Percentiles rank a stretch among this genome's conserved stretches.
These are phyloP conservation scores for Chorisops tibialis DNA, from an alignment of 2,888 invertebrate genomes.

Conservation along the genomic window DNA sequence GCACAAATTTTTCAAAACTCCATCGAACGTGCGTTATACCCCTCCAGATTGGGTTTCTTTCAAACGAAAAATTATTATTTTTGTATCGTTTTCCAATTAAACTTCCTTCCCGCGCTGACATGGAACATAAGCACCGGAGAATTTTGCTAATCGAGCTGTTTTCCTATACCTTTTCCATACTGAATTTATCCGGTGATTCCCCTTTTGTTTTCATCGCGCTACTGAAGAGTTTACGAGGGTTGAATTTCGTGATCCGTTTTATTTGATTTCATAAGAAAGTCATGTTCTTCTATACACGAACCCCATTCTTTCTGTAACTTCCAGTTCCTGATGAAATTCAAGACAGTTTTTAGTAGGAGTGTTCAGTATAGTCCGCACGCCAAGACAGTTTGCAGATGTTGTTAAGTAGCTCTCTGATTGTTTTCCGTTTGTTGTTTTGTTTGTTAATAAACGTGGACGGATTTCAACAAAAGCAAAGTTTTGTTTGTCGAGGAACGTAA, in stretches of 20 bases:
- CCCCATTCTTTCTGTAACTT: no score
- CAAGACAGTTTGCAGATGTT: slow-evolving; percentile 21
- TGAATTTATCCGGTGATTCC: no score
- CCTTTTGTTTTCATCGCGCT: no score
- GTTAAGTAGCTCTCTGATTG: slow-evolving; percentile 16
- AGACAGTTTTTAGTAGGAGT: slow-evolving; percentile 5
- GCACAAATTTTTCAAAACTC: neutral
- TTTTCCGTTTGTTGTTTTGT: slow-evolving; percentile 21
- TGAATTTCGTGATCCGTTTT: no score
- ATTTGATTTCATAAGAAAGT: no score
- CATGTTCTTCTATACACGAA: no score
- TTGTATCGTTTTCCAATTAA: slow-evolving; percentile 19
- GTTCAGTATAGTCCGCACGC: slow-evolving; percentile 8
- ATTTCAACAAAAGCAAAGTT: neutral
- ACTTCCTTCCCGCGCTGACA: neutral
- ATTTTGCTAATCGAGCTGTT: no score
- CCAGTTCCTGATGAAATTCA: slow-evolving; percentile 1
- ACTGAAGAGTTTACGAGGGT: no score
- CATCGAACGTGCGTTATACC: slow-evolving; percentile 5
- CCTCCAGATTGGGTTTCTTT: slow-evolving; percentile 28
- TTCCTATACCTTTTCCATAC: no score
- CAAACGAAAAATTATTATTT: slow-evolving; percentile 26
- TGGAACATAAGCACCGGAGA: no score
- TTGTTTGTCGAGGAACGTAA: slow-evolving; percentile 18
- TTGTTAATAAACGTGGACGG: slow-evolving; percentile 17